Conservation (phyloP, 2,888 invertebrate species). For the Spilosoma lubricipeda region DNA sequence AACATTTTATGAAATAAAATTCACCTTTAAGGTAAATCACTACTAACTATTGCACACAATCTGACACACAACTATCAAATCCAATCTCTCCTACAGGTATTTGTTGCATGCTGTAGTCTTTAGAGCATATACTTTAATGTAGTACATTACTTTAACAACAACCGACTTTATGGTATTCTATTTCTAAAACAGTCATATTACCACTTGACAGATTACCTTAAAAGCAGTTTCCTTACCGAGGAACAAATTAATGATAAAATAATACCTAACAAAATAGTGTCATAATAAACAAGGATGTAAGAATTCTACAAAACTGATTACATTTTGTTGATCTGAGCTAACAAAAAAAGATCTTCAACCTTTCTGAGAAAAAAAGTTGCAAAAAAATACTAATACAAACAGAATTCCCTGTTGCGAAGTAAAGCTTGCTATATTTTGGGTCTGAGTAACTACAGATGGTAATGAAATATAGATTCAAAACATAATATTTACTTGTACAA, state of each 20-base stretch:
- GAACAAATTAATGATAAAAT: too few species aligned
- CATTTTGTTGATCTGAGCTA: slow-evolving; percentile 14
- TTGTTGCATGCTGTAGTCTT: neutral
- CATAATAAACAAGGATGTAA: neutral
- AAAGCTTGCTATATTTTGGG: neutral
- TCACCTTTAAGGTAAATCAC: too few species aligned
- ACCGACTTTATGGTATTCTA: neutral
- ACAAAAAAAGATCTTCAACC: slow-evolving; percentile 9
- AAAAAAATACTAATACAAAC: slow-evolving; percentile 3
- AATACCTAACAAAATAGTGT: neutral
- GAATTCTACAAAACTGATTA: slow-evolving; percentile 10
- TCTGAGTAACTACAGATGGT: neutral
- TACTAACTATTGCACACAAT: neutral
- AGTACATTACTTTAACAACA: neutral
- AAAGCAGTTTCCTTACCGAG: too few species aligned
- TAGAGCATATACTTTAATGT: neutral
- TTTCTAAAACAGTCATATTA: neutral
- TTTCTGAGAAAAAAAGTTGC: slow-evolving; percentile 19
- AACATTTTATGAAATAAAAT: too few species aligned
- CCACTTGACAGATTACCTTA: neutral
- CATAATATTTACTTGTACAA: too few species aligned
- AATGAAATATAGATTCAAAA: too few species aligned
- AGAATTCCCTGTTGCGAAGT: neutral
- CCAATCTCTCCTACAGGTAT: neutral
- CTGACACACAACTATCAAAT: neutral